A percentile compares a stretch with the other conserved stretches of the same genome.
These are phyloP conservation scores for Alentia gelatinosa DNA, from an alignment of 2,888 invertebrate genomes.

Conservation along the genomic window DNA sequence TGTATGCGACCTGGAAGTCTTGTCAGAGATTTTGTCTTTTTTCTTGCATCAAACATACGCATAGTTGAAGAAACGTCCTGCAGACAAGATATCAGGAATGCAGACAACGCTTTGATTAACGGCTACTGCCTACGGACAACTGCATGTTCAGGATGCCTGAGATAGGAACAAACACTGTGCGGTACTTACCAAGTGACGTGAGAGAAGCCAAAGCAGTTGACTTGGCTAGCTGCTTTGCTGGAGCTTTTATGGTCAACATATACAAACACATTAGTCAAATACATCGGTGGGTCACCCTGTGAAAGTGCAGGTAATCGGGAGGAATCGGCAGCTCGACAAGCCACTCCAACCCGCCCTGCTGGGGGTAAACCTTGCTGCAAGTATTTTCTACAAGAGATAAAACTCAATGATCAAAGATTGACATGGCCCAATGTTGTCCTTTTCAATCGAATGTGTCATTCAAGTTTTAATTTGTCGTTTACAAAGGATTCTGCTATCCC, in stretches of 20 bases:
- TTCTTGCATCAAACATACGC: too few relatives aligned
- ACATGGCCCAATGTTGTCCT: neutral
- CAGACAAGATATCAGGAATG: too few relatives aligned
- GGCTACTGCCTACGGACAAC: too few relatives aligned
- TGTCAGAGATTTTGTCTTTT: too few relatives aligned
- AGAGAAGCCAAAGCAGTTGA: slow-evolving; percentile 94
- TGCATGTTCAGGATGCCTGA: slow-evolving; percentile 29
- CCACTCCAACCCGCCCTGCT: neutral
- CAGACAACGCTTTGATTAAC: too few relatives aligned
- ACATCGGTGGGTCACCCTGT: slow-evolving; percentile 19
- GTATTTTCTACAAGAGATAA: slow-evolving; percentile 7
- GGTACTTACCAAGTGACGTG: slow-evolving; percentile 94
- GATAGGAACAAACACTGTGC: neutral
- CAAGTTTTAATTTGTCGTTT: too few relatives aligned
- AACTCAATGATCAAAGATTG: neutral
- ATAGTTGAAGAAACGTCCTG: too few relatives aligned
- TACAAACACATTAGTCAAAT: slow-evolving; percentile 64
- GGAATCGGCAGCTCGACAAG: neutral
- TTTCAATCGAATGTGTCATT: slow-evolving; percentile 38
- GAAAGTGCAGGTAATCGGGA: neutral
- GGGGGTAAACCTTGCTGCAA: neutral
- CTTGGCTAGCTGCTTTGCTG: slow-evolving; percentile 87
- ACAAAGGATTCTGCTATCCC: too few relatives aligned
- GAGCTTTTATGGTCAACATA: slow-evolving; percentile 80
- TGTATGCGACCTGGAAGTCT: too few relatives aligned